phyloP scores from a whole-genome alignment of 2,113 vertebrate genomes.

The Trogon surrucura region DNA sequence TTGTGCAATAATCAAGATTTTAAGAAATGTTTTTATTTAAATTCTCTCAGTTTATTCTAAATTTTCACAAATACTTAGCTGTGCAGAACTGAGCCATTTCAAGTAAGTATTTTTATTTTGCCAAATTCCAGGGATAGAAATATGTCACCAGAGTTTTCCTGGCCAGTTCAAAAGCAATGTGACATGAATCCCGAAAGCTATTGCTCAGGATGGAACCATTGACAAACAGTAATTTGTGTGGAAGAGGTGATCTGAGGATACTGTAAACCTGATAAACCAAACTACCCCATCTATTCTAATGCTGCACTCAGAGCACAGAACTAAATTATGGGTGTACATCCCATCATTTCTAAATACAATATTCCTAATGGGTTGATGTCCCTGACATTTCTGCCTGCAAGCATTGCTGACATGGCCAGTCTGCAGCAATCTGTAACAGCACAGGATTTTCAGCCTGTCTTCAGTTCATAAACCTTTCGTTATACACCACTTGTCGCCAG shows the following conservation, averaged over 20 bases:
- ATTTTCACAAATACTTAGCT: neutral
- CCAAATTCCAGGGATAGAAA: neutral
- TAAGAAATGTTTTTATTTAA: neutral
- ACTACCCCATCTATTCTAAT: neutral
- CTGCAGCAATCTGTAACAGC: neutral
- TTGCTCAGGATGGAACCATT: neutral
- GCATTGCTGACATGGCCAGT: neutral
- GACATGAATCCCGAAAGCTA: neutral
- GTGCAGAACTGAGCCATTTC: neutral
- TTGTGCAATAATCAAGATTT: neutral
- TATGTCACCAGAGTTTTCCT: neutral
- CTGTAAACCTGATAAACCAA: neutral
- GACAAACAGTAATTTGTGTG: neutral
- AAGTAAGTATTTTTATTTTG: neutral
- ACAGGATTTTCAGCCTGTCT: neutral
- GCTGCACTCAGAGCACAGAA: neutral
- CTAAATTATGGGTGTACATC: neutral
- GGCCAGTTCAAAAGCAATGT: neutral
- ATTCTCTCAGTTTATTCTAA: neutral
- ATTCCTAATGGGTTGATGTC: neutral
- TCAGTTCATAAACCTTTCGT: constrained; percentile 7
- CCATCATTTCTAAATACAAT: neutral
- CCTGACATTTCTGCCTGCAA: neutral
- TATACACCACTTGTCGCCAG: neutral
- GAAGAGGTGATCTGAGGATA: constrained; percentile 12